These are phyloP conservation scores for Caenorhabditis afra DNA, from an alignment of 2,888 invertebrate species.

Conservation along the genomic window DNA sequence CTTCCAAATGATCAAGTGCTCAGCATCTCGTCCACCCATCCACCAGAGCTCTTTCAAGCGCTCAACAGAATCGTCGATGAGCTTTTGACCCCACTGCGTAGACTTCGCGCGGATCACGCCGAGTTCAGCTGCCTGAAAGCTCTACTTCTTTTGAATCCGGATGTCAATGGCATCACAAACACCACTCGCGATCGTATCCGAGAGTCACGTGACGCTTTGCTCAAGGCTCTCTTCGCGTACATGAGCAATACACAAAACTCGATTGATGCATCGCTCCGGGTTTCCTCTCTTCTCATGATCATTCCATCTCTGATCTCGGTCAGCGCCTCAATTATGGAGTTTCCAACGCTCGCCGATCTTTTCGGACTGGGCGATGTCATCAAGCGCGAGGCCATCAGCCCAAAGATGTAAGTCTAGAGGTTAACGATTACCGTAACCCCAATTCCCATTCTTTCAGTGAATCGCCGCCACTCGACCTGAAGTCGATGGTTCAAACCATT, in stretches of 20 bases:
- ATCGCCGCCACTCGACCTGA: conserved; percentile 43
- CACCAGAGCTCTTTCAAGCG: conserved; percentile 50
- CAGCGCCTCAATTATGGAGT: conserved; percentile 63
- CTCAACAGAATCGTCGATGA: conserved; percentile 75
- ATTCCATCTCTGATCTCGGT: conserved; percentile 74
- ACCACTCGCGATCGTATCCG: conserved; percentile 68
- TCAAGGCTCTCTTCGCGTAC: conserved; percentile 75
- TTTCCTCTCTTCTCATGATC: conserved; percentile 76
- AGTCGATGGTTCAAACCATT: conserved; percentile 16
- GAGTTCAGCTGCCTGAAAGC: conserved; percentile 78
- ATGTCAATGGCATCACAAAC: conserved; percentile 71
- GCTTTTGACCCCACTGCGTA: conserved; percentile 74
- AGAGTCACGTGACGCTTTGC: conserved; percentile 74
- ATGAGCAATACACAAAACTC: conserved; percentile 64
- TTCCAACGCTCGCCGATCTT: conserved; percentile 63
- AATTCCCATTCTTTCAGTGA: conserved; percentile 34
- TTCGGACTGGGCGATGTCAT: conserved; percentile 71
- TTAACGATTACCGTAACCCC: conserved; percentile 21
- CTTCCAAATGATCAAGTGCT: conserved; percentile 77
- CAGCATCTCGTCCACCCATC: conserved; percentile 61
- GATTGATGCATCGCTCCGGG: conserved; percentile 75
- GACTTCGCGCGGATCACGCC: conserved; percentile 71
- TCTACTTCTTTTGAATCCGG: conserved; percentile 74
- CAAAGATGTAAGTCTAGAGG: conserved; percentile 32
- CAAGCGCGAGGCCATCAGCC: conserved; percentile 55